Conservation (phyloP, 2,888 invertebrate species). For the Thymelicus acteon region DNA sequence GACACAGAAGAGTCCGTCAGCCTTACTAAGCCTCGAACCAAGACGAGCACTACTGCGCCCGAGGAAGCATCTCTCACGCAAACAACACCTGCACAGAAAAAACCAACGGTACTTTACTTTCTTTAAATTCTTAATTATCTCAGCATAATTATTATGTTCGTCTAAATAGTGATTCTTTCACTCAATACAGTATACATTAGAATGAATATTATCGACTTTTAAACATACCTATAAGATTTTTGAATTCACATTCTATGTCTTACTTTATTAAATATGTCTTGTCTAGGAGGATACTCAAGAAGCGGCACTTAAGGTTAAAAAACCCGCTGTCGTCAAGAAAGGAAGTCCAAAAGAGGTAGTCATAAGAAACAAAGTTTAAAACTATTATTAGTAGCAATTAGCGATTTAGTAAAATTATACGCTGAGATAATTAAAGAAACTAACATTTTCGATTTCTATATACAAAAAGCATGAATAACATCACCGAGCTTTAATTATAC, state of each 20-base stretch:
- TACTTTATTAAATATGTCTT: constrained; percentile 32
- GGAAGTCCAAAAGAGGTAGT: constrained; percentile 73
- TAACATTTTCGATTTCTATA: constrained; percentile 30
- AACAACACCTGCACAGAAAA: constrained; percentile 82
- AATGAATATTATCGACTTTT: too few relatives aligned
- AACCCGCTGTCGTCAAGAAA: constrained; percentile 77
- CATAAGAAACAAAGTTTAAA: constrained; percentile 35
- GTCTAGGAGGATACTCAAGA: constrained; percentile 77
- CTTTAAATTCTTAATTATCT: constrained; percentile 63
- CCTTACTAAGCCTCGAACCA: constrained; percentile 77
- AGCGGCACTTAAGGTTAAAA: constrained; percentile 79
- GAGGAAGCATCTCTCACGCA: constrained; percentile 81
- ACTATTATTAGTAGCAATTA: background rate
- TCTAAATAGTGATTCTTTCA: too few relatives aligned
- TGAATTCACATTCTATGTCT: background rate
- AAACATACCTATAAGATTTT: background rate
- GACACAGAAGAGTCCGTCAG: constrained; percentile 81
- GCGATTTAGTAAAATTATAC: constrained; percentile 36
- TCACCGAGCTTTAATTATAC: constrained; percentile 52
- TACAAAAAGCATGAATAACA: constrained; percentile 41
- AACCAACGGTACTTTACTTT: constrained; percentile 70
- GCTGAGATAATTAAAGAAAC: constrained; percentile 68
- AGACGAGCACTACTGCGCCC: constrained; percentile 80
- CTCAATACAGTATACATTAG: too few relatives aligned
- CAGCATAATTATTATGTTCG: constrained; percentile 48